phyloP scores from a whole-genome alignment of 2,113 vertebrate species.

The Glaucidium brasilianum region DNA sequence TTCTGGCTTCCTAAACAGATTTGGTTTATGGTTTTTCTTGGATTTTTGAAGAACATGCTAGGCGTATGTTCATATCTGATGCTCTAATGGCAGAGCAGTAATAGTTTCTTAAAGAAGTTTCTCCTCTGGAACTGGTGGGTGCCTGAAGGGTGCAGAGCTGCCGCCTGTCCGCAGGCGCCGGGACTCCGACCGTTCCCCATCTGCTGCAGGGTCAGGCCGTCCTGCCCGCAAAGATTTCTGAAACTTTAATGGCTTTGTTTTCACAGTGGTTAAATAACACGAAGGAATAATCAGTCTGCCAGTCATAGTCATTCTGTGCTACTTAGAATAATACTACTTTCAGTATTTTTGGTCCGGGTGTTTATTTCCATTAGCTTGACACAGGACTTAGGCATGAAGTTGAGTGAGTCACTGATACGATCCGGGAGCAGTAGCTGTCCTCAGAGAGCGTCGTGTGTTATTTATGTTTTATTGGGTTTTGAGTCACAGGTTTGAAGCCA shows the following conservation, averaged over 20 bases:
- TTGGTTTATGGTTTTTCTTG: background rate
- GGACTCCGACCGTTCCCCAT: accelerated
- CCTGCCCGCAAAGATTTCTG: background rate
- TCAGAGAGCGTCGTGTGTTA: background rate
- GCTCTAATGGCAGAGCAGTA: background rate
- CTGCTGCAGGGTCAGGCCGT: accelerated
- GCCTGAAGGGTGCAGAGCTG: background rate
- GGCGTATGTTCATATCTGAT: accelerated
- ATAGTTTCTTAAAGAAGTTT: background rate
- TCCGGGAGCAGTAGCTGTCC: background rate
- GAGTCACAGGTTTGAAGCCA: background rate
- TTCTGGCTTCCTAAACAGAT: background rate
- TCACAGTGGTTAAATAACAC: background rate
- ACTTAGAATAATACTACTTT: background rate
- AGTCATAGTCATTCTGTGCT: background rate
- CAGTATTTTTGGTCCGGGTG: background rate
- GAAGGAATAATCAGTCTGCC: background rate
- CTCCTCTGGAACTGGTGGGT: background rate
- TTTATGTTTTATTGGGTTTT: background rate
- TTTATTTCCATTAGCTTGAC: background rate
- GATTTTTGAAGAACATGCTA: background rate
- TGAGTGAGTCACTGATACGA: background rate
- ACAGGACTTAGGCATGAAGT: background rate
- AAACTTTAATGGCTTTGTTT: background rate
- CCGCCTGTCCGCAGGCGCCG: background rate